phyloP scores from a whole-genome alignment of 2,888 invertebrate species.

The Maniola hyperantus region DNA sequence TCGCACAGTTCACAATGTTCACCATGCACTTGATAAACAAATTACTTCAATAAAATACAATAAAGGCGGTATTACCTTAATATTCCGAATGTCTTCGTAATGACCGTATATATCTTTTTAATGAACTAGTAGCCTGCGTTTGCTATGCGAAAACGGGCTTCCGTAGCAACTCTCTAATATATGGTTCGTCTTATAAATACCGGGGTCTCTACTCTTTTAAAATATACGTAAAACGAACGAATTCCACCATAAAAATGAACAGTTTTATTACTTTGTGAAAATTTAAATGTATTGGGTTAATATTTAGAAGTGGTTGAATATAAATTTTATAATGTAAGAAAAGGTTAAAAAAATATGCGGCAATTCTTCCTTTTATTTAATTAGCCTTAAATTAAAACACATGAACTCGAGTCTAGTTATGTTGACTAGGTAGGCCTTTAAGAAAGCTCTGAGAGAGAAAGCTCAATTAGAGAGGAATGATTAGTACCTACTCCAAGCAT shows the following conservation, averaged over 20 bases:
- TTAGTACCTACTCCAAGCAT: no score
- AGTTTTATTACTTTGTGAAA: slow-evolving; percentile 43
- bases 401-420: no score
- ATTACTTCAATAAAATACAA: slow-evolving; percentile 52
- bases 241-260: slow-evolving; percentile 57
- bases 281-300: slow-evolving; percentile 1
- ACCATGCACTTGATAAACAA: slow-evolving; percentile 40
- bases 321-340: neutral
- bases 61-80: slow-evolving; percentile 58
- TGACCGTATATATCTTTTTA: slow-evolving; percentile 78
- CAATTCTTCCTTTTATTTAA: neutral
- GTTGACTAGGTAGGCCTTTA: no score
- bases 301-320: neutral
- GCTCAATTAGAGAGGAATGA: no score
- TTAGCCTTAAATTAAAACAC: no score
- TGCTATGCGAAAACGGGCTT: slow-evolving; percentile 63
- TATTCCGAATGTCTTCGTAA: slow-evolving; percentile 65
- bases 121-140: slow-evolving; percentile 70
- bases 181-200: slow-evolving; percentile 60
- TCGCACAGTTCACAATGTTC: slow-evolving; percentile 13
- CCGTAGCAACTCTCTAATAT: slow-evolving; percentile 59
- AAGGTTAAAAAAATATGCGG: no score
- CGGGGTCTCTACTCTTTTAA: slow-evolving; percentile 45
- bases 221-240: slow-evolving; percentile 60
- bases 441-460: no score